Evolutionary conservation across 64 coral and sea anemone genomes (phyloP).

Genomic region (Trachythela sp.): DNA sequence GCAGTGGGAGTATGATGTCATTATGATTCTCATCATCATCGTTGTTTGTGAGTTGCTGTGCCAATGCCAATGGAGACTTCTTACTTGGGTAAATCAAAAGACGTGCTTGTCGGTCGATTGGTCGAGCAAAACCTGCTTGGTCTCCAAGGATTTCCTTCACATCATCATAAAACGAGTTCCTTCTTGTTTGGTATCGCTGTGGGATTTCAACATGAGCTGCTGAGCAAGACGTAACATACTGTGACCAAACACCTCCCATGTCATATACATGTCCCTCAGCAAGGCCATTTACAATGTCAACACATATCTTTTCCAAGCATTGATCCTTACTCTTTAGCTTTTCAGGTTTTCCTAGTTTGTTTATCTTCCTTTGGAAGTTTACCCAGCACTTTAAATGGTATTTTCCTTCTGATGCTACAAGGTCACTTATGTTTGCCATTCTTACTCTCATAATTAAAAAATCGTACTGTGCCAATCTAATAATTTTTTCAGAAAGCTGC

Average conservation of each 20-base stretch:
- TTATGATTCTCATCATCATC: neutral
- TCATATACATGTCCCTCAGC: neutral
- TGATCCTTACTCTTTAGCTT: neutral
- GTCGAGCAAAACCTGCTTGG: neutral
- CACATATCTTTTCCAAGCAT: neutral
- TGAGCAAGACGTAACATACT: neutral
- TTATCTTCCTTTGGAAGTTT: neutral
- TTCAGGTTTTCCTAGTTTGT: neutral
- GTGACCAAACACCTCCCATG: neutral
- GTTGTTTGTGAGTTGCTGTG: neutral
- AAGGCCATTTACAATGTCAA: neutral
- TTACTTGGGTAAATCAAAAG: neutral
- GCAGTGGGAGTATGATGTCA: neutral
- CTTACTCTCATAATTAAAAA: neutral
- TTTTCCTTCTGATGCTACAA: neutral
- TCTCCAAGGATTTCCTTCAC: neutral
- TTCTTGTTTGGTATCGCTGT: neutral
- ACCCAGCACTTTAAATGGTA: slow-evolving; percentile 13
- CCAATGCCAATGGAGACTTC: neutral
- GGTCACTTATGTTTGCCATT: too few species aligned
- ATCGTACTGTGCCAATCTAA: neutral
- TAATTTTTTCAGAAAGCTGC: neutral
- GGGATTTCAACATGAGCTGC: neutral
- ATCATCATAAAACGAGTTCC: neutral
- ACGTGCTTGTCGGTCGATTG: neutral